phyloP scores from a whole-genome alignment of 2,888 invertebrate genomes.

The Amblyjoppa fuscipennis region DNA sequence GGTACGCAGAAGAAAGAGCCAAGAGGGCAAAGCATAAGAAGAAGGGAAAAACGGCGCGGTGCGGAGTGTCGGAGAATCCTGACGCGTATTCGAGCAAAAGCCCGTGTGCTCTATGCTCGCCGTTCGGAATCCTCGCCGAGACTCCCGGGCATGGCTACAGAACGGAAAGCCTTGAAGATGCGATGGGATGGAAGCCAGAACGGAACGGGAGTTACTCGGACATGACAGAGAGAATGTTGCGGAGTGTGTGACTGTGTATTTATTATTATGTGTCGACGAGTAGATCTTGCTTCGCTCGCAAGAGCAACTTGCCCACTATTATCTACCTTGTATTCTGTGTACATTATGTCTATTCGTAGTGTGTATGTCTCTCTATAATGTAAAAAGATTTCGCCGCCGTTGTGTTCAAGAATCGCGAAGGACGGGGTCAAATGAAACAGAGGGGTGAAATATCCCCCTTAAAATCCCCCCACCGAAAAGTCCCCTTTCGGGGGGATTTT shows the following conservation, averaged over 20 bases:
- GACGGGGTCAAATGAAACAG: no score
- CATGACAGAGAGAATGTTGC: conserved; percentile 40
- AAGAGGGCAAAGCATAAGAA: conserved; percentile 8
- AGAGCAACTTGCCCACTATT: conserved; percentile 13
- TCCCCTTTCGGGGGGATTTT: no score
- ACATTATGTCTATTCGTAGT: neutral
- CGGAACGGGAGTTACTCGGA: conserved; percentile 51
- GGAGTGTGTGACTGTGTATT: conserved; percentile 4
- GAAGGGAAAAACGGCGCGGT: conserved; percentile 34
- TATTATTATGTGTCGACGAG: neutral
- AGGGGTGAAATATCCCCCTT: no score
- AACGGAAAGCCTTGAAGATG: conserved; percentile 56
- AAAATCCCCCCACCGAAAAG: no score
- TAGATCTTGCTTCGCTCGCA: conserved; percentile 26
- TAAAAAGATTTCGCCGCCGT: no score
- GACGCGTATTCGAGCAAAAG: conserved; percentile 62
- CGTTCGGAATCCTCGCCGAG: conserved; percentile 54
- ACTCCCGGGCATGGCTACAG: conserved; percentile 24
- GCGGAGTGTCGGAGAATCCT: conserved; percentile 44
- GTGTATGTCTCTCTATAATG: no score
- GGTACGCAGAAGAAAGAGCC: conserved; percentile 60
- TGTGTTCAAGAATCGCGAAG: no score
- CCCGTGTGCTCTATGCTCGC: conserved; percentile 40
- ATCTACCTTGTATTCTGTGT: neutral
- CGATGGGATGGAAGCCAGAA: conserved; percentile 64